phyloP scores from a whole-genome alignment of 2,888 invertebrate genomes.

The Conchocele bisecta region DNA sequence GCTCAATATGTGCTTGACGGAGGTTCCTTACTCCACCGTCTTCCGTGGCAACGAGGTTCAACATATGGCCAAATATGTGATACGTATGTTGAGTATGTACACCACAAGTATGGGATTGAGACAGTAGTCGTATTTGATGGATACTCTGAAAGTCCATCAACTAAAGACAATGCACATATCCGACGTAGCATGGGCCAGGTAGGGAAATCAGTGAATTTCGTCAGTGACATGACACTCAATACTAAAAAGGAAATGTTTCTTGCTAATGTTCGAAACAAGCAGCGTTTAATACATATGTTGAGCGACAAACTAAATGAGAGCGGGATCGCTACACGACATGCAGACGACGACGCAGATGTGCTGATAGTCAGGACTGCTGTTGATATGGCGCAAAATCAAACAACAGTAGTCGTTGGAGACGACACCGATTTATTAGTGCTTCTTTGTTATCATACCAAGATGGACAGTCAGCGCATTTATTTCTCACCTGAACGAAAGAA shows the following conservation, averaged over 20 bases:
- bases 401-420: no score
- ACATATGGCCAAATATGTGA: not conserved
- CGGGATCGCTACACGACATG: not conserved
- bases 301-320: not conserved
- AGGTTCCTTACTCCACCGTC: constrained; percentile 1
- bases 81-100: constrained; percentile 1
- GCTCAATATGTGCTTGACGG: constrained; percentile 14
- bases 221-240: not conserved
- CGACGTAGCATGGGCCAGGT: constrained; percentile 2
- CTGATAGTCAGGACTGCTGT: constrained; percentile 10
- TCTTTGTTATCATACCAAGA: no score
- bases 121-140: constrained; percentile 19
- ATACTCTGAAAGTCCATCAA: not conserved
- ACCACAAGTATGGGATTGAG: not conserved
- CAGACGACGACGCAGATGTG: constrained; percentile 1
- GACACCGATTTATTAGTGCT: no score
- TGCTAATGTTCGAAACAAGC: constrained; percentile 1
- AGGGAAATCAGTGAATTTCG: not conserved
- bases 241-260: constrained; percentile 6
- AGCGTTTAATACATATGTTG: not conserved
- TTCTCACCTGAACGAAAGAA: no score
- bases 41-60: constrained; percentile 4
- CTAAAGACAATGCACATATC: constrained; percentile 10
- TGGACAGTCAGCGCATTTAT: no score
- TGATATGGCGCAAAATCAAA: no score